Conservation (phyloP, 2,797 vertebrate genomes). For the Sebastes iracundus region DNA sequence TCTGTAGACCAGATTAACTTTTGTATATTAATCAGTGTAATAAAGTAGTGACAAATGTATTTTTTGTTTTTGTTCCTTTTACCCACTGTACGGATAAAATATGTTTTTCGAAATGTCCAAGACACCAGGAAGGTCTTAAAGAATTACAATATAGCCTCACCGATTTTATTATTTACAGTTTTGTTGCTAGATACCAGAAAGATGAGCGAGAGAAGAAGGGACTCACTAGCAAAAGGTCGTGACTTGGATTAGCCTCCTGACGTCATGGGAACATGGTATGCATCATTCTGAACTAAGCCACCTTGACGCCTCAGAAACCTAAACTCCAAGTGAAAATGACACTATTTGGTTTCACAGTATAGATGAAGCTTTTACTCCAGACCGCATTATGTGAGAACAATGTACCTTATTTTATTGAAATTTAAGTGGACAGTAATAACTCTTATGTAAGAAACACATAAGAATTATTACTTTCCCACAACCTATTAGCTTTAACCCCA, state of each 20-base stretch:
- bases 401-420: neutral
- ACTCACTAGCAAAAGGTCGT: neutral
- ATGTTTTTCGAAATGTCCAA: neutral
- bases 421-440: neutral
- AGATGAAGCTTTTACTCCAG: neutral
- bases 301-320: neutral
- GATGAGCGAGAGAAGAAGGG: neutral
- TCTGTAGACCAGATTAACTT: conserved; percentile 61
- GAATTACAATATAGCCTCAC: neutral
- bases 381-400: neutral
- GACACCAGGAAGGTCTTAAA: neutral
- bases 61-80: conserved; percentile 4
- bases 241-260: conserved; percentile 18
- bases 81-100: neutral
- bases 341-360: neutral
- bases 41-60: conserved; percentile 64
- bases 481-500: neutral
- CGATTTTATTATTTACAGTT: neutral
- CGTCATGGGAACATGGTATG: neutral
- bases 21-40: conserved; percentile 72
- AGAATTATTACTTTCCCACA: neutral
- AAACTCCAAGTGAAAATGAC: neutral
- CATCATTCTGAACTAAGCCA: neutral
- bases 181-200: neutral
- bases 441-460: neutral